phyloP scores from a whole-genome alignment of 1,140 invertebrate genomes.

The Eubasilissa regina region DNA sequence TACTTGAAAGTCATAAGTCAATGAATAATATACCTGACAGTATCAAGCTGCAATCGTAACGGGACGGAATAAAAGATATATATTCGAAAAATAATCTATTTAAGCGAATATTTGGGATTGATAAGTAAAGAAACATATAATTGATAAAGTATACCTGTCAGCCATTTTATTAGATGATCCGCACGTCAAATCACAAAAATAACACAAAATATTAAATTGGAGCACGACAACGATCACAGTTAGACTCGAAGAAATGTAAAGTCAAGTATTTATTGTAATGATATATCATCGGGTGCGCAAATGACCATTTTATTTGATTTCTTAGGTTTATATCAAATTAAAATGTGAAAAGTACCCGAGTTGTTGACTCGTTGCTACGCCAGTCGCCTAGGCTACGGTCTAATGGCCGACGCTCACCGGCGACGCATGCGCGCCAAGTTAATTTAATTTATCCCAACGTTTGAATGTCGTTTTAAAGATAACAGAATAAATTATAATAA shows the following conservation, averaged over 20 bases:
- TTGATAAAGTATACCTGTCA: slow-evolving; percentile 47
- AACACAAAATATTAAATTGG: slow-evolving; percentile 26
- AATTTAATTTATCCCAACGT: slow-evolving; percentile 7
- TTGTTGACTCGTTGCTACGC: slow-evolving; percentile 61
- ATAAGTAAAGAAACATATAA: slow-evolving; percentile 30
- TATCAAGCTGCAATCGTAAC: slow-evolving; percentile 1
- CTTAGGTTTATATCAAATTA: slow-evolving; percentile 23
- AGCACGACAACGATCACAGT: slow-evolving; percentile 15
- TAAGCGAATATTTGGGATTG: slow-evolving; percentile 2
- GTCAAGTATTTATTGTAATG: neutral
- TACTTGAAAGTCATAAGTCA: too few relatives aligned
- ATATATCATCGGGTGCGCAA: neutral
- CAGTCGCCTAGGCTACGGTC: slow-evolving; percentile 57
- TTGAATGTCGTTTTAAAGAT: too few relatives aligned
- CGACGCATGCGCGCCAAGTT: slow-evolving; percentile 52
- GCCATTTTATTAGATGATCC: slow-evolving; percentile 53
- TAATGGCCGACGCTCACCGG: slow-evolving; percentile 44
- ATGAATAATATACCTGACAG: neutral
- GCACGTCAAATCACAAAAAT: slow-evolving; percentile 55
- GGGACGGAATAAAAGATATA: neutral
- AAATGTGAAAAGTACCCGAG: slow-evolving; percentile 35
- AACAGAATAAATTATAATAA: neutral
- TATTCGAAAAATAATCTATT: neutral
- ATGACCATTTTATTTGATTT: slow-evolving; percentile 11
- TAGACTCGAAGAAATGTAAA: neutral